Conservation (phyloP, 2,888 invertebrate genomes). For the Acleris laterana region DNA sequence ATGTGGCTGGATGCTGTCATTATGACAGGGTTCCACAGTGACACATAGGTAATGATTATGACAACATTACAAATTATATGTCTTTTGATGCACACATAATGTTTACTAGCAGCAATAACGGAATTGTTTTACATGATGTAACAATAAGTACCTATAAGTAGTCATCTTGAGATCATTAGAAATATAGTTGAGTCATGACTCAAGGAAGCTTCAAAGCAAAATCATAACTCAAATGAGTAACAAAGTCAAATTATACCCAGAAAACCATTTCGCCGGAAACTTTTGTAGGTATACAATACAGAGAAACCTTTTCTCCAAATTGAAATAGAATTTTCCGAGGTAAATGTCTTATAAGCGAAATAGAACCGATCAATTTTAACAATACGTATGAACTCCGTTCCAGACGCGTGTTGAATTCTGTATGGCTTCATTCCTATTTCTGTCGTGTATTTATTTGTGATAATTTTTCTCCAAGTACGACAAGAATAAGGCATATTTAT, state of each 20-base stretch:
- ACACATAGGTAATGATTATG: too few species aligned
- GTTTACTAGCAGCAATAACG: too few species aligned
- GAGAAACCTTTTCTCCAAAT: slow-evolving; percentile 18
- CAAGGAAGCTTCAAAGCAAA: too few species aligned
- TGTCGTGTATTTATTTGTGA: background rate
- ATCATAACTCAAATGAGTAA: too few species aligned
- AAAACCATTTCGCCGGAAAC: background rate
- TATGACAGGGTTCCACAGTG: too few species aligned
- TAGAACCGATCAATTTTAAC: slow-evolving; percentile 7
- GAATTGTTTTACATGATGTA: background rate
- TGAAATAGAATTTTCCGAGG: slow-evolving; percentile 6
- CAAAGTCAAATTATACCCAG: too few species aligned
- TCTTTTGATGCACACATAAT: too few species aligned
- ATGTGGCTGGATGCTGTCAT: too few species aligned
- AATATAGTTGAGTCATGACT: background rate
- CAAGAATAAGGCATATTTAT: background rate
- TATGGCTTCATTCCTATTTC: slow-evolving; percentile 2
- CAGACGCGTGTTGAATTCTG: slow-evolving; percentile 1
- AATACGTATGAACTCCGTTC: background rate
- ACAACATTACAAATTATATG: too few species aligned
- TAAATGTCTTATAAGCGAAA: background rate
- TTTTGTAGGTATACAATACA: background rate
- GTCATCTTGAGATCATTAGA: background rate
- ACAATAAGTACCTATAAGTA: background rate
- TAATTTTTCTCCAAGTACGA: background rate